These are phyloP conservation scores for Ptychochromis oligacanthus DNA, from an alignment of 2,113 vertebrate species.

Conservation along the genomic window DNA sequence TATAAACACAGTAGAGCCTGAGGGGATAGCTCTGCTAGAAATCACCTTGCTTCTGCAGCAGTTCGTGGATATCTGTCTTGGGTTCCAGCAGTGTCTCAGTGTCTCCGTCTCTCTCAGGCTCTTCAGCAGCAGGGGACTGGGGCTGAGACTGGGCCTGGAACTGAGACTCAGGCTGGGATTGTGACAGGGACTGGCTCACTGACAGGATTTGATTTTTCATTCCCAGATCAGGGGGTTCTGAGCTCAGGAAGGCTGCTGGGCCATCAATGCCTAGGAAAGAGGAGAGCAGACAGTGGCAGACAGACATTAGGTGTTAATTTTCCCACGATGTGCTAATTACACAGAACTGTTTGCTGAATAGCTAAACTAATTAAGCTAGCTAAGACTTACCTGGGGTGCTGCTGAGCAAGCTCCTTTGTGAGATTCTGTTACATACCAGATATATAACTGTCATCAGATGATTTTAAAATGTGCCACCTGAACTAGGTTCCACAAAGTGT, in stretches of 20 bases:
- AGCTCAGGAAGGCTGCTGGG: slow-evolving; percentile 85
- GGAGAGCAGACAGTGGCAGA: not conserved
- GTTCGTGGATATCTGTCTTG: slow-evolving; percentile 89
- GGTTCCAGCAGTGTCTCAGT: slow-evolving; percentile 75
- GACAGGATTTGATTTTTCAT: slow-evolving; percentile 82
- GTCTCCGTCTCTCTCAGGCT: slow-evolving; percentile 74
- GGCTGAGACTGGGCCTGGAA: slow-evolving; percentile 5
- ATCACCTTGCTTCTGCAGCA: slow-evolving; percentile 89
- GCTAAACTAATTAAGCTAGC: not conserved
- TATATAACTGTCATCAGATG: not conserved
- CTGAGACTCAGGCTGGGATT: slow-evolving; percentile 51
- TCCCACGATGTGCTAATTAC: not conserved
- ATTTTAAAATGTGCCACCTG: not conserved
- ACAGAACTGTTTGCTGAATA: not conserved
- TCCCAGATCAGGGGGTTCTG: slow-evolving; percentile 81
- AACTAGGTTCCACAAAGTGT: not conserved
- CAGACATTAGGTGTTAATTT: not conserved
- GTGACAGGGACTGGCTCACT: slow-evolving; percentile 70
- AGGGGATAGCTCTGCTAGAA: no score
- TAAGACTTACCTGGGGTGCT: not conserved
- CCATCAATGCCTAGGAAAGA: slow-evolving; percentile 87
- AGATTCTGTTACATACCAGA: not conserved
- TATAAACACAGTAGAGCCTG: no score
- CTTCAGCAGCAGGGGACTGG: slow-evolving; percentile 70
- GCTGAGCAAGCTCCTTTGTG: not conserved